These are phyloP conservation scores for Deilephila porcellus DNA, from an alignment of 2,888 invertebrate genomes.

Conservation along the genomic window DNA sequence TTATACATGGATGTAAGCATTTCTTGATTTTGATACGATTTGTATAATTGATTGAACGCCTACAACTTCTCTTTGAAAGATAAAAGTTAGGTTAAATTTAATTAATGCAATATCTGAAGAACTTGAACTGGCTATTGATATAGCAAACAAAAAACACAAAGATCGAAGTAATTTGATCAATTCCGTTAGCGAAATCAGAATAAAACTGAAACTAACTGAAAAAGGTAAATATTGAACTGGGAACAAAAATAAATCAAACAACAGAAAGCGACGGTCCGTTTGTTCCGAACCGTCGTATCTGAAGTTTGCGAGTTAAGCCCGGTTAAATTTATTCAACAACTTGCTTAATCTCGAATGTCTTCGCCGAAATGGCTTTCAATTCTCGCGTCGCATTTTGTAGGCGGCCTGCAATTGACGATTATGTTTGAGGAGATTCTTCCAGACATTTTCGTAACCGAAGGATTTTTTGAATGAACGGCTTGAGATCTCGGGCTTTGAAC, in stretches of 20 bases:
- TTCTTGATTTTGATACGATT: no score
- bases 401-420: not conserved
- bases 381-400: constrained; percentile 15
- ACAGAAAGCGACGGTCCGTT: constrained; percentile 27
- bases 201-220: constrained; percentile 25
- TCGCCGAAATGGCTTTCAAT: constrained; percentile 22
- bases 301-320: constrained; percentile 22
- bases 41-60: no score
- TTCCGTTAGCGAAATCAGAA: not conserved
- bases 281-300: constrained; percentile 7
- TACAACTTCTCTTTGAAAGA: no score
- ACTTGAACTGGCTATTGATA: no score
- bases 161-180: not conserved
- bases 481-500: not conserved
- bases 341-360: constrained; percentile 27
- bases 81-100: no score
- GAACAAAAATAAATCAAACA: constrained; percentile 41
- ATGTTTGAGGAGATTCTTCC: not conserved
- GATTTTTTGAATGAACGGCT: not conserved
- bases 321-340: constrained; percentile 30
- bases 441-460: not conserved
- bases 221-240: constrained; percentile 29
- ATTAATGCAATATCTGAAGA: no score
- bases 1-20: not conserved
- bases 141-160: not conserved